These are phyloP conservation scores for Synergus laeviventris DNA, from an alignment of 2,888 invertebrate species.

Conservation along the genomic window DNA sequence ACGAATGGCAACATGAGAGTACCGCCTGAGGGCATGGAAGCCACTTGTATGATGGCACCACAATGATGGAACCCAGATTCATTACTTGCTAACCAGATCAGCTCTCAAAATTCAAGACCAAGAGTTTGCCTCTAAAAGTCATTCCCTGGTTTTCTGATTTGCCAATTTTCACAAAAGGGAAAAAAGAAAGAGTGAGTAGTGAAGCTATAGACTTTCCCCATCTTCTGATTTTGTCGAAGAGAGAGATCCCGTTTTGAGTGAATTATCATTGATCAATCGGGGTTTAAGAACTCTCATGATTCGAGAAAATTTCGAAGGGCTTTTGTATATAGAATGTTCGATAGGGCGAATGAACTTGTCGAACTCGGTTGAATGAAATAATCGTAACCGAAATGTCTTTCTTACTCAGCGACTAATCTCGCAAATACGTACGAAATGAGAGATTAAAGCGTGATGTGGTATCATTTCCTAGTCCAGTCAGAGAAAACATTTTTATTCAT, in stretches of 20 bases:
- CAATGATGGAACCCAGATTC: slow-evolving; percentile 71
- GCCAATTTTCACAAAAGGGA: background rate
- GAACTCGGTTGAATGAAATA: slow-evolving; percentile 10
- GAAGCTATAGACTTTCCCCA: slow-evolving; percentile 2
- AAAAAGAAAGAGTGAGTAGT: slow-evolving; percentile 9
- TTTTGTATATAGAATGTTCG: slow-evolving; percentile 36
- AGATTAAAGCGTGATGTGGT: slow-evolving; percentile 42
- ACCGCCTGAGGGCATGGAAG: slow-evolving; percentile 80
- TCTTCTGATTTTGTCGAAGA: background rate
- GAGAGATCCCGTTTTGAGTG: background rate
- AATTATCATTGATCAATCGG: background rate
- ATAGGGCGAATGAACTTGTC: slow-evolving; percentile 11
- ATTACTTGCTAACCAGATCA: slow-evolving; percentile 19
- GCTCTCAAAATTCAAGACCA: background rate
- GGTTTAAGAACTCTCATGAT: background rate
- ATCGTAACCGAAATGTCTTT: slow-evolving; percentile 35
- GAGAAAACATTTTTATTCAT: slow-evolving; percentile 51
- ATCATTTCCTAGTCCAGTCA: slow-evolving; percentile 57
- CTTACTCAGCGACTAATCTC: slow-evolving; percentile 40
- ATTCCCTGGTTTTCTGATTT: background rate
- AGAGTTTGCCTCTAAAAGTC: slow-evolving; percentile 29
- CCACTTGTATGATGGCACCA: slow-evolving; percentile 71
- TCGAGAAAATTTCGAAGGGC: background rate
- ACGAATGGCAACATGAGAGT: slow-evolving; percentile 78
- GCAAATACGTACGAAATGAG: slow-evolving; percentile 31